Base-by-base conservation (phyloP, 2,113 vertebrate species). In the Castor canadensis region DNA sequence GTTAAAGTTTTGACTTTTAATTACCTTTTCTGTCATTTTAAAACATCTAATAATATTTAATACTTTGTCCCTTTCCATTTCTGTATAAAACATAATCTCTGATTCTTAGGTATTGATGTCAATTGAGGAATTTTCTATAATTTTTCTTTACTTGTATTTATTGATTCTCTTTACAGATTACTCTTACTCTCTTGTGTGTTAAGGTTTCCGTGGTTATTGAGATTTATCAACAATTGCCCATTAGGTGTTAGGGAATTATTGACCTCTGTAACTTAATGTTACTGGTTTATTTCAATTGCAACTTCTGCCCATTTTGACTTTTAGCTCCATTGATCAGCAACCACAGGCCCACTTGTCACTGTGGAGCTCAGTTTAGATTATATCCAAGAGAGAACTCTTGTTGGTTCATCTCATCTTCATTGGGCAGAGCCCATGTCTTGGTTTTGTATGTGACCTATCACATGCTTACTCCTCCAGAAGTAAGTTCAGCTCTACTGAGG, bases 111-210 rank as follows among this genome's bases (percentile, higher is more conserved):
- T 95, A 38, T 47, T 54, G 17, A 52, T 60, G 49, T 30, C 49
- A n/a, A n/a, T n/a, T n/a, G 83, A 77, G 69, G 49, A 84, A 32
- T 77, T 79, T 71, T 64, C n/a, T 77, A 19, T 40, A 75, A 38
- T 83, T 81, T 73, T 83, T 92, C 90, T 95, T 62, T 43, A n/a
- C 45, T 84, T 24, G 6, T 77, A 47, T 15, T 76, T 60, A 89
- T 19, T 45, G 17, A 40, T 72, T 84, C 9, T 64, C 30, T 84
- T 72, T 69, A 52, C 1, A 49, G 30, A 47, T 43, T n/a, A 71
- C 10, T 73, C 20, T 17, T 12, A 15, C 17, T 49, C 1, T 15
- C 26, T 90, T 72, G 35, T 35, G 30, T 56, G 32, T 95, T 49
- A 43, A 3, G 71, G 8, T 79, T 56, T 54, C 24, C 19, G 3